Base-by-base conservation (phyloP, 1,140 invertebrate genomes). In the Sinella curviseta region DNA sequence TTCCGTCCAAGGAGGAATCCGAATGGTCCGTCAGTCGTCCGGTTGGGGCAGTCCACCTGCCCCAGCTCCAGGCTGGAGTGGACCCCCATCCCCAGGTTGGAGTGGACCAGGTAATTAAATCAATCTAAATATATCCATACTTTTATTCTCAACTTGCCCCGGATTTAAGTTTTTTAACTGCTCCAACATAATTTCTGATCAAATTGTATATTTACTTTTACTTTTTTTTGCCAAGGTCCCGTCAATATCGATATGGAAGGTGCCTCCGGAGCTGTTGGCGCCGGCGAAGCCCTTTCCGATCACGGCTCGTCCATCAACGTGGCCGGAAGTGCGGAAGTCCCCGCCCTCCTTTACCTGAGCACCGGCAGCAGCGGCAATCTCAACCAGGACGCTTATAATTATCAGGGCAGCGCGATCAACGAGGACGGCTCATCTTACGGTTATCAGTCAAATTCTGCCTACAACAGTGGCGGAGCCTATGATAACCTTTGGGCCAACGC, bases 391-490 rank as follows among this genome's bases (percentile, higher is more conserved):
- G 31, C 65, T 31, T 31, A 8, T n/a, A 70, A 70, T 30, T 70
- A 70, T 24, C 65, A 70, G 30, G 26, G 31, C 26, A 70, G 28
- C n/a, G 1, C 12, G 4, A 30, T 70, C 65, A 70, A 33, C 65
- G 4, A 8, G 8, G 65, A 70, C n/a, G 31, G 31, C 12, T 70
- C 65, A 3, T 70, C 65, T 16, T 3, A 12, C 12, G 65, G 26
- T 31, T 70, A 70, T 33, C 65, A 70, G 31, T 24, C 26, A 70
- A 70, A 70, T 30, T 70, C 65, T 33, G 65, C 65, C n/a, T 70
- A 24, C 65, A 70, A 70, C 65, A 70, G 31, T 24, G 65, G 65
- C 8, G 30, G 31, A 8, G 65, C 65, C n/a, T 31, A 30, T 33
- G 65, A 70, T n/a, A 31, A 31, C 65, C 65, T 70, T 33, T 24